phyloP scores from a whole-genome alignment of 2,888 invertebrate species.

The Anticlea derivata region DNA sequence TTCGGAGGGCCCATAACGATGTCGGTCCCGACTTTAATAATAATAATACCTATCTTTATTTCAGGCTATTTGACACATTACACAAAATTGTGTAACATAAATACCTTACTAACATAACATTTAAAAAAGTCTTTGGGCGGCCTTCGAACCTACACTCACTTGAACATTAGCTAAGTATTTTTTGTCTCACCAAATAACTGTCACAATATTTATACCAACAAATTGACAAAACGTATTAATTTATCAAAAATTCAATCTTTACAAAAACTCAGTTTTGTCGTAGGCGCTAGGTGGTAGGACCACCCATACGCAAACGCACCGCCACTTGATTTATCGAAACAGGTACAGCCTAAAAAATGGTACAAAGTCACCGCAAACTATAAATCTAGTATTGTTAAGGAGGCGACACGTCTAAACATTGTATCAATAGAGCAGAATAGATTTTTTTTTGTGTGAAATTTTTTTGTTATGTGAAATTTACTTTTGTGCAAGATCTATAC shows the following conservation, averaged over 20 bases:
- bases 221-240: constrained; percentile 20
- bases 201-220: constrained; percentile 15
- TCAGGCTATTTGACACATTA: too few relatives aligned
- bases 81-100: too few relatives aligned
- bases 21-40: too few relatives aligned
- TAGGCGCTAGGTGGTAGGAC: constrained; percentile 23
- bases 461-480: constrained; percentile 17
- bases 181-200: constrained; percentile 12
- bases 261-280: constrained; percentile 15
- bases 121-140: too few relatives aligned
- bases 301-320: constrained; percentile 24
- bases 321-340: constrained; percentile 26
- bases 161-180: too few relatives aligned
- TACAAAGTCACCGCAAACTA: constrained; percentile 30
- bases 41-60: too few relatives aligned
- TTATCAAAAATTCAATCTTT: constrained; percentile 22
- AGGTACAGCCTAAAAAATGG: constrained; percentile 25
- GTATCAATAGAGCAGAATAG: constrained; percentile 24
- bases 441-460: constrained; percentile 13
- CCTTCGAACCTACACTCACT: too few relatives aligned
- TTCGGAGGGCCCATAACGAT: too few relatives aligned
- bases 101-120: too few relatives aligned
- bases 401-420: constrained; percentile 38
- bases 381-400: constrained; percentile 38
- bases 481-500: too few relatives aligned